Base-by-base conservation (phyloP, 2,888 invertebrate genomes). In the Syritta pipiens region DNA sequence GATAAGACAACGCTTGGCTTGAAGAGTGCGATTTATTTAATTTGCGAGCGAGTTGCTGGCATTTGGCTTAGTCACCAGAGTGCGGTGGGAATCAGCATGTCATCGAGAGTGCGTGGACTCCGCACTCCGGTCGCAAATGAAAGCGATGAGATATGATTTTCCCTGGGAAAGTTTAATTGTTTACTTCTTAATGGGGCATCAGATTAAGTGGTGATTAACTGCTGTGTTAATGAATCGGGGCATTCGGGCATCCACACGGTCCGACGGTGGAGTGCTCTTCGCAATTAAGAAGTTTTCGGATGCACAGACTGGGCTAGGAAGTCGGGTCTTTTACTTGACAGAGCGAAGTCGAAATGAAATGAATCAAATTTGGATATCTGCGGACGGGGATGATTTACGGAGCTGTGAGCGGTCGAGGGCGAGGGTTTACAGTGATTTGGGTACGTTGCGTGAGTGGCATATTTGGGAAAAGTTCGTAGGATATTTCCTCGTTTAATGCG, bases 121-220 rank as follows among this genome's bases (percentile, higher is more conserved):
- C 10, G 26, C 48, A 12, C 12, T 5, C 26, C 12, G 6, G 19
- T 12, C 4, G 22, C 24, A 32, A 40, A 57, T 19, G 72, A 60
- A 60, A 65, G 37, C 72, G 40, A 79, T 57, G 55, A 79, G 62
- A 44, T 74, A 62, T 74, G 74, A 74, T 62, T 74, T 79, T 74
- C 57, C 74, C 67, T 72, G 77, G 48, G 72, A 65, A 79, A 62
- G 60, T 79, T 72, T 67, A 67, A 62, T 79, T 74, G 74, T 79
- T 71, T 67, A 79, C 74, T 74, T 60, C 79, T 74, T 79, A 79
- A 79, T 79, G 74, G 79, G 44, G 67, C 67, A 68, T 79, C 79
- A 79, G 74, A 79, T 79, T 79, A 79, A 79, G 67, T 79, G 74
- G 74, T 74, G 79, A 74, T 74, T 79, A 79, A 79, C 72, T 74